Evolutionary conservation across 2,113 vertebrate genomes (phyloP).

Genomic region (Gavia stellata): DNA sequence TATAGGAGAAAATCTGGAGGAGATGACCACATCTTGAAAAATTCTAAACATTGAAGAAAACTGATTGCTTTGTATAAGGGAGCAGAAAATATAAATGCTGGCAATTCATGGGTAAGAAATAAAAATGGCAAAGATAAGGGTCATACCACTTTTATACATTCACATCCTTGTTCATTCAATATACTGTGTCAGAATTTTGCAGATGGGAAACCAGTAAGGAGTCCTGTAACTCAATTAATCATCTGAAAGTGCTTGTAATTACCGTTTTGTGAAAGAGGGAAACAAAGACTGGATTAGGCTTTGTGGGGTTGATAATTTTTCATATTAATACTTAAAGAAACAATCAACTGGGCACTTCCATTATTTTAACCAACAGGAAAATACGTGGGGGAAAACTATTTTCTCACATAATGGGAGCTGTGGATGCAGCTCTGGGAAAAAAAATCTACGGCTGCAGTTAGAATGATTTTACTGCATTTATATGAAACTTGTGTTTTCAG

Average conservation of each 20-base stretch:
- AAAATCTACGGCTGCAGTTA: background rate
- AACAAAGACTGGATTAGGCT: background rate
- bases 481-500: background rate
- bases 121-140: accelerated
- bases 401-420: background rate
- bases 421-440: background rate
- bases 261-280: background rate
- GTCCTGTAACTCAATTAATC: background rate
- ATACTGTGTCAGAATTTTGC: background rate
- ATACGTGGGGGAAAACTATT: background rate
- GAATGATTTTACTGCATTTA: background rate
- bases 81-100: background rate
- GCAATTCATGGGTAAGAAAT: background rate
- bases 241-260: background rate
- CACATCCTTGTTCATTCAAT: background rate
- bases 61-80: background rate
- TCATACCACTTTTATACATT: background rate
- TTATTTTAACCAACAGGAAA: background rate
- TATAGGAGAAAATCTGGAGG: background rate
- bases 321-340: background rate
- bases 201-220: background rate
- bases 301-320: background rate
- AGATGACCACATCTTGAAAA: background rate
- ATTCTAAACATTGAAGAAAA: background rate
- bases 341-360: background rate